phyloP scores from a whole-genome alignment of 2,888 invertebrate species.

The Kryphioiulus occultus region DNA sequence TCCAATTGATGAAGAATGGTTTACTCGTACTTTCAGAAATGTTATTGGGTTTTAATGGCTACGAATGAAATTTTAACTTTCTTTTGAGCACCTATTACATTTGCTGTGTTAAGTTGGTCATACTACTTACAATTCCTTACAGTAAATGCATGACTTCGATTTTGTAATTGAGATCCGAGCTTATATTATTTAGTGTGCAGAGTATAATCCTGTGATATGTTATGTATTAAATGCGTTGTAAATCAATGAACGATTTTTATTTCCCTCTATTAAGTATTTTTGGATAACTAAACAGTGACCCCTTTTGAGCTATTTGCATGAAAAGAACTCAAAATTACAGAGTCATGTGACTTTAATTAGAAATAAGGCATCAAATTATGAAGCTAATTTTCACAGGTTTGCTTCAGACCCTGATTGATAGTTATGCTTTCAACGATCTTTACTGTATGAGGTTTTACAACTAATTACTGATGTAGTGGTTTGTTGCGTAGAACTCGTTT shows the following conservation, averaged over 20 bases:
- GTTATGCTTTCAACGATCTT: background rate
- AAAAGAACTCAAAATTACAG: background rate
- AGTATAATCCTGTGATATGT: too few species aligned
- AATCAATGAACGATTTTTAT: background rate
- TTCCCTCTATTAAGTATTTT: background rate
- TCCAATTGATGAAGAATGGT: background rate
- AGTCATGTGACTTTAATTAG: background rate
- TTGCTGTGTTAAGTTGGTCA: too few species aligned
- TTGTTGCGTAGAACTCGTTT: background rate
- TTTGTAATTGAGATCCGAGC: too few species aligned
- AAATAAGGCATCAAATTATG: background rate
- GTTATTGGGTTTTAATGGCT: too few species aligned
- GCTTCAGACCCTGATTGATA: background rate
- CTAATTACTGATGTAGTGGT: background rate
- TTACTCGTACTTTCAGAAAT: too few species aligned
- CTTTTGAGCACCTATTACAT: too few species aligned
- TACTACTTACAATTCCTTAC: too few species aligned
- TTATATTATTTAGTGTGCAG: too few species aligned
- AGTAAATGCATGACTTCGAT: too few species aligned
- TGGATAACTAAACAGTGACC: background rate
- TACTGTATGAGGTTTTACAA: background rate
- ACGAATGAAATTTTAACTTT: too few species aligned
- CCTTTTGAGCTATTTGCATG: background rate
- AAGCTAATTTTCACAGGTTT: background rate
- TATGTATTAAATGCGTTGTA: too few species aligned